These are phyloP conservation scores for Pollimyrus isidori DNA, from an alignment of 2,113 vertebrate genomes.

Conservation along the genomic window DNA sequence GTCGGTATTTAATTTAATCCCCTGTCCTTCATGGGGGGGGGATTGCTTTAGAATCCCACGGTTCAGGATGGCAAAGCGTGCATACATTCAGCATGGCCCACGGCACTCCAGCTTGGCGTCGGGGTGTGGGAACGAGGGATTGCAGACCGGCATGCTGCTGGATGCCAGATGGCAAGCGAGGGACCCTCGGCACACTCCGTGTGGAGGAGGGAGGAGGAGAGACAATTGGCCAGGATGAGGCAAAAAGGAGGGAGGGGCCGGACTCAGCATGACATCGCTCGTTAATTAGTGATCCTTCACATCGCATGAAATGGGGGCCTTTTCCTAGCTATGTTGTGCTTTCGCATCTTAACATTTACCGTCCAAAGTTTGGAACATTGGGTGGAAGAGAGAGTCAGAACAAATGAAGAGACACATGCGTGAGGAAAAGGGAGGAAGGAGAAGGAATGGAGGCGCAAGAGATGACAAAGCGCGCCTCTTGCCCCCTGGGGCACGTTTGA, in stretches of 20 bases:
- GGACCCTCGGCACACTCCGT: constrained; percentile 47
- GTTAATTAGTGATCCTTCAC: not conserved
- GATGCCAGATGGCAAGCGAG: constrained; percentile 51
- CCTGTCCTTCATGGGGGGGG: constrained; percentile 32
- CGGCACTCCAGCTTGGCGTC: not conserved
- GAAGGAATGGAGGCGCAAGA: not conserved
- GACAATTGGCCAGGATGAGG: not conserved
- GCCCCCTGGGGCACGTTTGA: not conserved
- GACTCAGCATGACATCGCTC: not conserved
- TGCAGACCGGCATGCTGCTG: constrained; percentile 50
- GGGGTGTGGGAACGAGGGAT: not conserved
- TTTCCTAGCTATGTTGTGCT: not conserved
- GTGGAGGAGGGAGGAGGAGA: constrained; percentile 37
- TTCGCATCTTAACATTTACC: not conserved
- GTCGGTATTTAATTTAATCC: constrained; percentile 61
- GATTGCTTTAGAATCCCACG: not conserved
- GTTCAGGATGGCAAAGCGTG: not conserved
- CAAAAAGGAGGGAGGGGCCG: not conserved
- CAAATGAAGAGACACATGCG: not conserved
- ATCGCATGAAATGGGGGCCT: not conserved
- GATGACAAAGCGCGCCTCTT: not conserved
- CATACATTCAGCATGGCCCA: not conserved
- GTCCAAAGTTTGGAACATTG: not conserved
- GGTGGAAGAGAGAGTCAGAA: not conserved
- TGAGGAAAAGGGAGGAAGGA: not conserved